Conservation (phyloP, 2,113 vertebrate genomes). For the Cyprinus carpio region DNA sequence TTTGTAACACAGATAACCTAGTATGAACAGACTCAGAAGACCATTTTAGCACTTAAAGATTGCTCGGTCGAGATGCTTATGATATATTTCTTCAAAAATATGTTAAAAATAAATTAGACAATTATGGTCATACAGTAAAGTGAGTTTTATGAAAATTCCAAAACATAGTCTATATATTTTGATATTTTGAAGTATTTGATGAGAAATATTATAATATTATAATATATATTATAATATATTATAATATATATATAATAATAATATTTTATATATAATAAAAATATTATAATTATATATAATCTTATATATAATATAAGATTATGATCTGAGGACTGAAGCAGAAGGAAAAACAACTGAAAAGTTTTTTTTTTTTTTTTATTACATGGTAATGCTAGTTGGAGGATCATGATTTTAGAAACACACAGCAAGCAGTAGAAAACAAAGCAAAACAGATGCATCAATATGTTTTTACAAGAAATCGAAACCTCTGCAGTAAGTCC, state of each 20-base stretch:
- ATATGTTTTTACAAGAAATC: slow-evolving; percentile 5
- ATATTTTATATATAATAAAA: too few species aligned
- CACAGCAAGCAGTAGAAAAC: slow-evolving; percentile 15
- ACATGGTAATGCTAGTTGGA: background rate
- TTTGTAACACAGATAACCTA: slow-evolving; percentile 41
- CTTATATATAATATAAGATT: too few species aligned
- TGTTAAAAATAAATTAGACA: background rate
- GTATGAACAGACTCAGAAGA: background rate
- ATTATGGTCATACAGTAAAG: background rate
- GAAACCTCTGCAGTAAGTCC: background rate
- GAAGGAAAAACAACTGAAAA: background rate
- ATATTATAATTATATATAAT: too few species aligned
- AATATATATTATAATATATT: too few species aligned
- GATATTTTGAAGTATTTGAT: background rate
- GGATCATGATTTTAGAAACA: slow-evolving; percentile 10
- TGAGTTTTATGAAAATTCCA: background rate
- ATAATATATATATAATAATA: too few species aligned
- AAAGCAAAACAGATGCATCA: slow-evolving; percentile 1
- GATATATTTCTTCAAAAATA: background rate
- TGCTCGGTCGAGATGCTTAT: too few species aligned
- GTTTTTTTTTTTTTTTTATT: background rate
- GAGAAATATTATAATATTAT: background rate
- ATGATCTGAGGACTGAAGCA: background rate
- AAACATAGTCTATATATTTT: too few species aligned
- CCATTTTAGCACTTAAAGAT: background rate